Percentiles rank a stretch among this genome's conserved stretches.
These are phyloP conservation scores for Sceliomorpha sp. DNA, from an alignment of 2,888 invertebrate genomes.

Conservation along the genomic window DNA sequence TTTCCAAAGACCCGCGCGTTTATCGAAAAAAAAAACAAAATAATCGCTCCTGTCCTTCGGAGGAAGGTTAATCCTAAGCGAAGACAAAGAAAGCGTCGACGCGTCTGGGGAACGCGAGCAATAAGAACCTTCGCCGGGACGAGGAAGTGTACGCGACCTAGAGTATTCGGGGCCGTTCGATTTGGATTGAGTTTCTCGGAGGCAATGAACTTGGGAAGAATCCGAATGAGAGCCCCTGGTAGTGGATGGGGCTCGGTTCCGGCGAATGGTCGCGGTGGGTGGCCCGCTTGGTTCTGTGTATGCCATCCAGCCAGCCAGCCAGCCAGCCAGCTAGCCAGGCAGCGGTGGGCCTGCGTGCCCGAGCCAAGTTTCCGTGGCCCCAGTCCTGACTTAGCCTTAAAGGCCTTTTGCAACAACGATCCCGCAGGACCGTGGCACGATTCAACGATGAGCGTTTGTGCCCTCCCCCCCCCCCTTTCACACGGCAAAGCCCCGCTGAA, in stretches of 20 bases:
- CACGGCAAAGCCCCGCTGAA: too few relatives aligned
- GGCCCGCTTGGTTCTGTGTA: conserved; percentile 80
- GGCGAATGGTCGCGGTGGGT: conserved; percentile 81
- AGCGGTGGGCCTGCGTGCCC: conserved; percentile 81
- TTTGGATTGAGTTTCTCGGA: conserved; percentile 33
- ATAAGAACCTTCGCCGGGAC: too few relatives aligned
- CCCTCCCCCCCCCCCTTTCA: too few relatives aligned
- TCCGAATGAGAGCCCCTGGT: conserved; percentile 72
- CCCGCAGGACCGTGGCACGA: conserved; percentile 62
- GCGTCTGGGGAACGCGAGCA: too few relatives aligned
- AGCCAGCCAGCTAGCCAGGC: conserved; percentile 82
- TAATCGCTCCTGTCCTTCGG: too few relatives aligned
- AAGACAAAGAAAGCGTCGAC: too few relatives aligned
- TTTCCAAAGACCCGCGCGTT: conserved; percentile 16
- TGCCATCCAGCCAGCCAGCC: conserved; percentile 83
- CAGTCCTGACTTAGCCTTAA: conserved; percentile 46
- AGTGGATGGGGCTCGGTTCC: conserved; percentile 78
- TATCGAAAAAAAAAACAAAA: conserved; percentile 7
- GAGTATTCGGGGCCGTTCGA: conserved; percentile 7
- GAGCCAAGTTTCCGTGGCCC: conserved; percentile 55
- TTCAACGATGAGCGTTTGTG: conserved; percentile 55
- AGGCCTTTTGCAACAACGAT: conserved; percentile 53
- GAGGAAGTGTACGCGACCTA: too few relatives aligned
- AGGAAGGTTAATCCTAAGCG: too few relatives aligned
- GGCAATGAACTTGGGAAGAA: conserved; percentile 45